phyloP scores from a whole-genome alignment of 1,140 invertebrate genomes.

The Lepeophtheirus salmonis region DNA sequence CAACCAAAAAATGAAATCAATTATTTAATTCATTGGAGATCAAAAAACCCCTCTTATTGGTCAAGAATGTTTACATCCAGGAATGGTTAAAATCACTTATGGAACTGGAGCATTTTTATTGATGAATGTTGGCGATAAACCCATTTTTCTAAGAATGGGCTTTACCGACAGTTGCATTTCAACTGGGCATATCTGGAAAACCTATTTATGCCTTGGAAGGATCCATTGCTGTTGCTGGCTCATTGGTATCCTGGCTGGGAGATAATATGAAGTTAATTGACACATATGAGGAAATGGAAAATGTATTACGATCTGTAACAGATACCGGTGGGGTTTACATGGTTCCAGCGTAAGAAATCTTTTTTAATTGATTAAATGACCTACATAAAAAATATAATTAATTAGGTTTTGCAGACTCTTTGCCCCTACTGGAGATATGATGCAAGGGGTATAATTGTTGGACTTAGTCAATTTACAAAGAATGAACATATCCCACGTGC shows the following conservation, averaged over 20 bases:
- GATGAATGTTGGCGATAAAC: conserved; percentile 71
- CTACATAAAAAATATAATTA: background rate
- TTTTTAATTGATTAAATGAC: conserved; percentile 21
- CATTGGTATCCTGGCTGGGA: conserved; percentile 34
- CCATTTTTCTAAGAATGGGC: conserved; percentile 63
- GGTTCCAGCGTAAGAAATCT: conserved; percentile 32
- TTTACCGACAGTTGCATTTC: conserved; percentile 79
- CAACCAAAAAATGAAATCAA: no score
- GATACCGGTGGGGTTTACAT: conserved; percentile 36
- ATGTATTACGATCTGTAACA: conserved; percentile 31
- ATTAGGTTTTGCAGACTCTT: conserved; percentile 8
- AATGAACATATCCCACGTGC: conserved; percentile 83
- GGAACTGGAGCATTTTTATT: conserved; percentile 90
- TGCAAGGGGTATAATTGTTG: conserved; percentile 78
- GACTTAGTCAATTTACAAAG: conserved; percentile 81
- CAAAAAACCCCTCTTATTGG: conserved; percentile 87
- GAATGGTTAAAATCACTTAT: conserved; percentile 89
- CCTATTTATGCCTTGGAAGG: conserved; percentile 52
- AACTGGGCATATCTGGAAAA: conserved; percentile 56
- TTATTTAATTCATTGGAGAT: no score
- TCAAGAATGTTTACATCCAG: conserved; percentile 67
- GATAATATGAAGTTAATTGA: conserved; percentile 34
- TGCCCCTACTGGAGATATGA: conserved; percentile 73
- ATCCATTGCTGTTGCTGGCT: conserved; percentile 37
- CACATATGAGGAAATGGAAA: conserved; percentile 30